Conservation (phyloP, 2,797 vertebrate species). For the Pachyuromys duprasi region DNA sequence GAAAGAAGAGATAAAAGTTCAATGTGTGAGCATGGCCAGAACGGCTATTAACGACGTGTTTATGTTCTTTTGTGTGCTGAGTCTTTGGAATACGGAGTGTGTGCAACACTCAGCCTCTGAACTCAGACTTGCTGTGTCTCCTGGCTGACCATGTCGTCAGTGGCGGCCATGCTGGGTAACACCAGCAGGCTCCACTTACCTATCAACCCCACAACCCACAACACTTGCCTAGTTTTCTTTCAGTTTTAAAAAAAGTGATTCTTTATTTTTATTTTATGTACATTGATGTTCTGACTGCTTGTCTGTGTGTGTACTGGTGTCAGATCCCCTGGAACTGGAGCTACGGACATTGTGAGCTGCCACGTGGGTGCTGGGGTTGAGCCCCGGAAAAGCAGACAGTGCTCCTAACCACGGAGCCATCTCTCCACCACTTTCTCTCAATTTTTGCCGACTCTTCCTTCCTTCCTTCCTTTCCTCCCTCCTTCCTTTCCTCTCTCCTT, state of each 20-base stretch:
- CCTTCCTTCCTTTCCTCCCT: too few species aligned
- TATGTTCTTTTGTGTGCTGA: constrained; percentile 14
- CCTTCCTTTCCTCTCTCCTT: too few species aligned
- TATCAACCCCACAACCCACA: background rate
- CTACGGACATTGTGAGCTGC: too few species aligned
- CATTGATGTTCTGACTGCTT: too few species aligned
- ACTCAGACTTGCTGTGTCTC: background rate
- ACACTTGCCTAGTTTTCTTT: background rate
- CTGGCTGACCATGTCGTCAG: background rate
- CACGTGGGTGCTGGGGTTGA: too few species aligned
- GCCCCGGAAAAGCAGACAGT: too few species aligned
- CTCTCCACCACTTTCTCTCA: too few species aligned
- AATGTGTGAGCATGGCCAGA: background rate
- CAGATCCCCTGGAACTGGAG: too few species aligned
- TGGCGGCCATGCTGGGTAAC: background rate
- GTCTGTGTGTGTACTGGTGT: too few species aligned
- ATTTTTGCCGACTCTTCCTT: background rate
- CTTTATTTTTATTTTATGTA: too few species aligned
- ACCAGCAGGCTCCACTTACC: background rate
- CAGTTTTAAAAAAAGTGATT: background rate
- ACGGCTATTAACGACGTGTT: background rate
- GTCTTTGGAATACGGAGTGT: constrained; percentile 11
- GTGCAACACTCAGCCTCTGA: background rate
- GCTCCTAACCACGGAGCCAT: too few species aligned
- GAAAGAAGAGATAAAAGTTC: background rate